Base-by-base conservation (phyloP, 2,888 invertebrate genomes). In the Furcula furcula region DNA sequence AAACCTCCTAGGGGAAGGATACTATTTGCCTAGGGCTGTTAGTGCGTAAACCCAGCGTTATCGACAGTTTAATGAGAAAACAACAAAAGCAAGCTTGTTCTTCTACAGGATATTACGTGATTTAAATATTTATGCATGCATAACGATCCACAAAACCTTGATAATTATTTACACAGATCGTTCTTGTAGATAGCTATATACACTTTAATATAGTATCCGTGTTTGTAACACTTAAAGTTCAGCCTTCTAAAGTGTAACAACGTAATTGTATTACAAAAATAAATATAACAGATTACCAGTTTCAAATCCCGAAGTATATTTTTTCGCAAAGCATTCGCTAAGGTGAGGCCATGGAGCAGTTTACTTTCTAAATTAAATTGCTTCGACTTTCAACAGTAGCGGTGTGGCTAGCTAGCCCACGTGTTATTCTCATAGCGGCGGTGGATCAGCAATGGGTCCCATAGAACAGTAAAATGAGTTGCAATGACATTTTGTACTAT, bases 361-460 rank as follows among this genome's bases (percentile, higher is more conserved):
- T 65, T 67, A 79, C 85, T 86, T 85, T 86, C 85, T 85, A 86
- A 83, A 79, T 76, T 74, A 82, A 85, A 85, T 85, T 79, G 84
- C 81, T 84, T 78, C 66, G 63, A 81, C 85, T 86, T 85, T 85
- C 85, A 76, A 77, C 76, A 81, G 80, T 83, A 80, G 74, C 73
- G 54, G 55, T 61, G 40, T 37, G 54, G 46, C 29, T 40, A 44
- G 38, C 38, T 51, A n/a, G n/a, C n/a, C n/a, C n/a, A n/a, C n/a
- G n/a, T n/a, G n/a, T n/a, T n/a, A n/a, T n/a, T n/a, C n/a, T n/a
- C n/a, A n/a, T n/a, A n/a, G n/a, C n/a, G n/a, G n/a, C n/a, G n/a
- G n/a, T n/a, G n/a, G n/a, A n/a, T n/a, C n/a, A n/a, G n/a, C n/a
- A n/a, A n/a, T n/a, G n/a, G n/a, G n/a, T n/a, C n/a, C n/a, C n/a